phyloP scores from a whole-genome alignment of 1,140 invertebrate genomes.

The Chelonus insularis region DNA sequence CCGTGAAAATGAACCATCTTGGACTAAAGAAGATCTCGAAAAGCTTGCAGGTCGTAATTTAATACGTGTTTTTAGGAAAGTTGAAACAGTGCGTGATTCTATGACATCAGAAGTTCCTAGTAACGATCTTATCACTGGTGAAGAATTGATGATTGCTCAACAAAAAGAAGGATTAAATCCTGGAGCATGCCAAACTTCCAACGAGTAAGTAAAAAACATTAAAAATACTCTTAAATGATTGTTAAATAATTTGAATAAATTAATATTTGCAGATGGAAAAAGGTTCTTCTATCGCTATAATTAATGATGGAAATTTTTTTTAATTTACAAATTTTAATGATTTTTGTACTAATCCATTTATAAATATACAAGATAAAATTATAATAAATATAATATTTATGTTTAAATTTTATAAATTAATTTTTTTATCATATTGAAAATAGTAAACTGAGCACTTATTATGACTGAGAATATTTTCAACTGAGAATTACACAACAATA shows the following conservation, averaged over 20 bases:
- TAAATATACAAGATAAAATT: neutral
- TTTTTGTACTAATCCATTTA: no score
- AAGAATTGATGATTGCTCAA: conserved; percentile 38
- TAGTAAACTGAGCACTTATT: no score
- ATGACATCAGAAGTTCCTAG: conserved; percentile 29
- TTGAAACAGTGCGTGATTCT: conserved; percentile 62
- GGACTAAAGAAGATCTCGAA: conserved; percentile 69
- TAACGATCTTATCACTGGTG: conserved; percentile 37
- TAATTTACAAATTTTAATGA: no score
- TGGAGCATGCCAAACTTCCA: conserved; percentile 41
- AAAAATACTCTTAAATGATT: no score
- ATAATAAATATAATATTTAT: neutral
- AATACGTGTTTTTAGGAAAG: conserved; percentile 68
- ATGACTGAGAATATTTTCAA: no score
- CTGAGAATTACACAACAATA: no score
- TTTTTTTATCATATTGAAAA: no score
- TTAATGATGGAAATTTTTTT: no score
- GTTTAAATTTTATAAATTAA: neutral
- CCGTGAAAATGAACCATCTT: conserved; percentile 54
- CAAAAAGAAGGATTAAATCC: conserved; percentile 30
- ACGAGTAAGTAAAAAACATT: conserved; percentile 43
- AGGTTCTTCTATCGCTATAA: no score
- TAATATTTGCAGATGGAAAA: neutral
- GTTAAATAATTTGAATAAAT: conserved; percentile 2
- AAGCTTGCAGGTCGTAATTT: conserved; percentile 74